These are phyloP conservation scores for Oryzias sinensis DNA, from an alignment of 2,797 vertebrate species.

Conservation along the genomic window DNA sequence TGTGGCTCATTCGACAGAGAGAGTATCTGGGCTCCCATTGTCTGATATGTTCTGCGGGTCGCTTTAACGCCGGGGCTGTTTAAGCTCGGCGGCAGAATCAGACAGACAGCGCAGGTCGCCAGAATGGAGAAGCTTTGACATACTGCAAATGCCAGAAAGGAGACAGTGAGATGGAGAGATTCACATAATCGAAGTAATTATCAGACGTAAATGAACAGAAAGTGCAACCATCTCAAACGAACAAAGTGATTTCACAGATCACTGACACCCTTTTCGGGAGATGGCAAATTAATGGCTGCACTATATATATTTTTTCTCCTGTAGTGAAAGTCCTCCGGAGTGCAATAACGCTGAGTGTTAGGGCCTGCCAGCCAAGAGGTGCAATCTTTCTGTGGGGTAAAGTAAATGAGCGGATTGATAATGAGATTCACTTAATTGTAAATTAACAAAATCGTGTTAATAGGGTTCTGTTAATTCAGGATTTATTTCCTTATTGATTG, in stretches of 20 bases:
- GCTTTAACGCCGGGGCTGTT: constrained; percentile 73
- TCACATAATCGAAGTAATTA: constrained; percentile 83
- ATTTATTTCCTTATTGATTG: constrained; percentile 72
- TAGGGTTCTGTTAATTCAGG: constrained; percentile 73
- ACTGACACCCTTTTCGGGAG: constrained; percentile 81
- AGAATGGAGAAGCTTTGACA: constrained; percentile 73
- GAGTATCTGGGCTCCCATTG: constrained; percentile 78
- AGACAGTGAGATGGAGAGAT: constrained; percentile 67
- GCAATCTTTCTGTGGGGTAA: constrained; percentile 60
- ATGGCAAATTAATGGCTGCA: constrained; percentile 81
- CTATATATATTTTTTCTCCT: constrained; percentile 67
- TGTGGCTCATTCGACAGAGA: constrained; percentile 79
- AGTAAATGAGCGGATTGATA: constrained; percentile 60
- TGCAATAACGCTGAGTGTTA: constrained; percentile 71
- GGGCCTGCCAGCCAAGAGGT: constrained; percentile 61
- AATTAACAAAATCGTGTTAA: constrained; percentile 75
- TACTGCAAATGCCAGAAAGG: constrained; percentile 67
- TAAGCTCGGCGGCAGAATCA: constrained; percentile 76
- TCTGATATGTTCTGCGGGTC: constrained; percentile 73
- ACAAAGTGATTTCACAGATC: constrained; percentile 87
- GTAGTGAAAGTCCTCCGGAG: constrained; percentile 67
- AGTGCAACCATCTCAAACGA: constrained; percentile 83
- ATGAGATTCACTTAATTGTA: constrained; percentile 74
- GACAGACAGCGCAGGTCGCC: constrained; percentile 69
- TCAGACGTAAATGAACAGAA: constrained; percentile 83